Evolutionary conservation across 2,888 invertebrate species (phyloP).

Genomic region (Amphipyra berbera): DNA sequence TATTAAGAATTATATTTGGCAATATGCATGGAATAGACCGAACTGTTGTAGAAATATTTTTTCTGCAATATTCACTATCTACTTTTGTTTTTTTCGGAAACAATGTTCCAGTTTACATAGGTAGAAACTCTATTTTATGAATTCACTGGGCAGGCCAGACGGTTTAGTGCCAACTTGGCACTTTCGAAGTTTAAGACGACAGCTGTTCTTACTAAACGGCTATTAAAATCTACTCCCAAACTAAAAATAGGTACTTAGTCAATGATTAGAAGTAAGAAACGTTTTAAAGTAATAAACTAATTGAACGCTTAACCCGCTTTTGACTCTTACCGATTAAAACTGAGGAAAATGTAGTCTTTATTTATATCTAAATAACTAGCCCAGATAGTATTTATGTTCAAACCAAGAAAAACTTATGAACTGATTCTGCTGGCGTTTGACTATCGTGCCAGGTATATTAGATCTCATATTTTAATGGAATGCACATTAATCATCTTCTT

Average conservation of each 20-base stretch:
- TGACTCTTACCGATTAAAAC: conserved; percentile 13
- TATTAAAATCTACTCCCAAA: conserved; percentile 69
- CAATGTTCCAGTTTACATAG: conserved; percentile 60
- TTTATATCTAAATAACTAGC: too few species aligned
- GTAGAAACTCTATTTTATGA: conserved; percentile 70
- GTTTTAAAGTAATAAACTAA: conserved; percentile 11
- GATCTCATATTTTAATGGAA: too few species aligned
- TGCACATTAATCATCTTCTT: too few species aligned
- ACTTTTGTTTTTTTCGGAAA: conserved; percentile 16
- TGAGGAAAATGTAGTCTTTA: too few species aligned
- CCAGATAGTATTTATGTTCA: too few species aligned
- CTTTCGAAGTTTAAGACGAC: conserved; percentile 67
- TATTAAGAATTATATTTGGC: too few species aligned
- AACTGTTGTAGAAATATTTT: too few species aligned
- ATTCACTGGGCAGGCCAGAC: conserved; percentile 60
- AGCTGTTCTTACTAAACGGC: conserved; percentile 67
- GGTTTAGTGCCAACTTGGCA: conserved; percentile 62
- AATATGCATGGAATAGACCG: too few species aligned
- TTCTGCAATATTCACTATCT: too few species aligned
- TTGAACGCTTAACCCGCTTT: conserved; percentile 7
- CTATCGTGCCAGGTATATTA: too few species aligned
- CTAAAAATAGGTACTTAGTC: conserved; percentile 63
- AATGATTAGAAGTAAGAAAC: conserved; percentile 51
- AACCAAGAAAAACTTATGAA: too few species aligned
- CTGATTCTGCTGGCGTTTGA: too few species aligned